Conservation (phyloP, 2,797 vertebrate genomes). For the Gallinago solitaria region DNA sequence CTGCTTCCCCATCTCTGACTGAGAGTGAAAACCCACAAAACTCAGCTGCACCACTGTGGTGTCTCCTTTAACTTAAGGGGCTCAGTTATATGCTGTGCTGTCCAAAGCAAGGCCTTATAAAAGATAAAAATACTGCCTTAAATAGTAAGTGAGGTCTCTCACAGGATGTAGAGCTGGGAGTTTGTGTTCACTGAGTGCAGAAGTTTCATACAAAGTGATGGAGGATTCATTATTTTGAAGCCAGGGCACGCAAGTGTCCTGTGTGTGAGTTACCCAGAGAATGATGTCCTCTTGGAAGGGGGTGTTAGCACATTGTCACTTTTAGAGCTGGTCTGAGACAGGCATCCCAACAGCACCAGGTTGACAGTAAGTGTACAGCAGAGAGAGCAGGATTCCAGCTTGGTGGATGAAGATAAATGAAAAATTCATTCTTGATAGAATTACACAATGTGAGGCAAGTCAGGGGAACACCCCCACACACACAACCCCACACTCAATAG, state of each 20-base stretch:
- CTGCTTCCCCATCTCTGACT: background rate
- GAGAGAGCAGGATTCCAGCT: background rate
- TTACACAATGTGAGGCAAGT: background rate
- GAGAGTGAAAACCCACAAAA: background rate
- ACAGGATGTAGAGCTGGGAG: background rate
- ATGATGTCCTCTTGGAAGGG: background rate
- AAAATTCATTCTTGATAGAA: background rate
- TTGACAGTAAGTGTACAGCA: background rate
- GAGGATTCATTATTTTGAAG: background rate
- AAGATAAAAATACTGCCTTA: background rate
- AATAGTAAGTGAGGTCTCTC: background rate
- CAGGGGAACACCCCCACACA: background rate
- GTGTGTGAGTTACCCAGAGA: background rate
- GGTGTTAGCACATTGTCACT: background rate
- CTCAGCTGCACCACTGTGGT: background rate
- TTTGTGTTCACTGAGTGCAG: background rate
- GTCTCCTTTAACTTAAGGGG: background rate
- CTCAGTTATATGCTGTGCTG: background rate
- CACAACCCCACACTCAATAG: too few relatives aligned
- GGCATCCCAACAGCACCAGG: background rate
- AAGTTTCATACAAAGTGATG: background rate
- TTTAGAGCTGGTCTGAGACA: background rate
- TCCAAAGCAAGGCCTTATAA: background rate
- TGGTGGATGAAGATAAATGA: background rate
- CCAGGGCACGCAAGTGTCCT: background rate